Evolutionary conservation across 1,140 invertebrate species (phyloP).

Genomic region (Euborellia annulipes): DNA sequence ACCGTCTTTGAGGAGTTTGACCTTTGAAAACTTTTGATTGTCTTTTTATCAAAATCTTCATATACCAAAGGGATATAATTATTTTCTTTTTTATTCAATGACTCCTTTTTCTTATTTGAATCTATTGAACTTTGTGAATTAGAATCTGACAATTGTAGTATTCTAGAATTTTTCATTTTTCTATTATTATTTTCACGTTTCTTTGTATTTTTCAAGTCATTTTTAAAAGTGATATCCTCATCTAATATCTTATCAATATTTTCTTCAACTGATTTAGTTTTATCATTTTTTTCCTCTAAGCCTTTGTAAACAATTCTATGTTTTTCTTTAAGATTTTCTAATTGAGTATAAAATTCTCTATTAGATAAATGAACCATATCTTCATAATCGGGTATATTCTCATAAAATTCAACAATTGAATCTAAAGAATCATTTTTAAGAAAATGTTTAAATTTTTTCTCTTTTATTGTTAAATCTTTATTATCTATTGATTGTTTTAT

Average conservation of each 20-base stretch:
- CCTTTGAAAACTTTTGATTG: not conserved
- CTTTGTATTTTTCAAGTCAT: conserved; percentile 2
- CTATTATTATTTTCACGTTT: conserved; percentile 1
- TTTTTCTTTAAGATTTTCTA: conserved; percentile 44
- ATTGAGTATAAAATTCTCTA: conserved; percentile 45
- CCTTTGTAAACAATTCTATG: conserved; percentile 38
- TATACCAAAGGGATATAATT: not conserved
- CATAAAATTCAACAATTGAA: conserved; percentile 43
- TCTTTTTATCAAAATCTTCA: not conserved
- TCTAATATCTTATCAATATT: conserved; percentile 20
- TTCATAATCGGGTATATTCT: conserved; percentile 50
- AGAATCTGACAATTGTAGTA: not conserved
- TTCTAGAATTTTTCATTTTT: too few species aligned
- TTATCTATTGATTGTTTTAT: conserved; percentile 11
- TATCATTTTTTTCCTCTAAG: conserved; percentile 30
- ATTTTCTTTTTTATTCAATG: not conserved
- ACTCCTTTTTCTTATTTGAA: not conserved
- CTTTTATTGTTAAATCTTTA: not conserved
- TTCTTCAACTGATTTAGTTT: too few species aligned
- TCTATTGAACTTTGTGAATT: not conserved
- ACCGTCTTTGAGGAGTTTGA: not conserved
- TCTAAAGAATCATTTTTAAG: conserved; percentile 25
- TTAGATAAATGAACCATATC: conserved; percentile 49
- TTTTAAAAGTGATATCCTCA: conserved; percentile 4
- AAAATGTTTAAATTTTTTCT: conserved; percentile 17